Base-by-base conservation (phyloP, 2,797 vertebrate species). In the Chanos chanos region DNA sequence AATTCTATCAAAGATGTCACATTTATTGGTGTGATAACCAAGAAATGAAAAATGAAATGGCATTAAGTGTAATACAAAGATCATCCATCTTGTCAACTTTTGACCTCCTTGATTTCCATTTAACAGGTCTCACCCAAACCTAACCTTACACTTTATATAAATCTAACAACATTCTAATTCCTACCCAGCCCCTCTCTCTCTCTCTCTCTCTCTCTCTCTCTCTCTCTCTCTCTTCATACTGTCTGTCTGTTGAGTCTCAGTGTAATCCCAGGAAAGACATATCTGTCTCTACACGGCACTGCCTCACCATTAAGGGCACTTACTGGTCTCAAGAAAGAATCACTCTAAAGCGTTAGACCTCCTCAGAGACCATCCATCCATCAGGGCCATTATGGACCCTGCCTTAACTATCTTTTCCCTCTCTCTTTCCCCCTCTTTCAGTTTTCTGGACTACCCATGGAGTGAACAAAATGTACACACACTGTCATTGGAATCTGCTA, bases 401-500 rank as follows among this genome's bases (percentile, higher is more conserved):
- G n/a, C n/a, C n/a, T n/a, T n/a, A n/a, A n/a, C n/a, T n/a, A n/a
- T n/a, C n/a, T n/a, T n/a, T n/a, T n/a, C n/a, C n/a, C n/a, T n/a
- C n/a, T n/a, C n/a, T n/a, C n/a, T n/a, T n/a, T n/a, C n/a, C n/a
- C n/a, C n/a, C n/a, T n/a, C n/a, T n/a, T n/a, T n/a, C n/a, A 7
- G 9, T 43, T 43, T 12, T 10, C 19, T 40, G 40, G 40, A 43
- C 43, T 43, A 43, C n/a, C n/a, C 40, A 85, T 86, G 75, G 82
- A 84, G 87, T 83, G 84, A 76, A 68, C 75, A 68, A 76, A 86
- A 81, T 85, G 82, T 88, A 91, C 84, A 90, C 88, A 88, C 83
- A 81, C 86, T 89, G 87, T 88, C 88, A 87, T 83, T 80, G 21
- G 77, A 82, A 85, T 85, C 87, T 84, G 79, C n/a, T 89, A 89